A percentile compares a stretch with the other conserved stretches of the same genome.
phyloP scores from a whole-genome alignment of 2,888 invertebrate genomes.

The Euplagia quadripunctaria region DNA sequence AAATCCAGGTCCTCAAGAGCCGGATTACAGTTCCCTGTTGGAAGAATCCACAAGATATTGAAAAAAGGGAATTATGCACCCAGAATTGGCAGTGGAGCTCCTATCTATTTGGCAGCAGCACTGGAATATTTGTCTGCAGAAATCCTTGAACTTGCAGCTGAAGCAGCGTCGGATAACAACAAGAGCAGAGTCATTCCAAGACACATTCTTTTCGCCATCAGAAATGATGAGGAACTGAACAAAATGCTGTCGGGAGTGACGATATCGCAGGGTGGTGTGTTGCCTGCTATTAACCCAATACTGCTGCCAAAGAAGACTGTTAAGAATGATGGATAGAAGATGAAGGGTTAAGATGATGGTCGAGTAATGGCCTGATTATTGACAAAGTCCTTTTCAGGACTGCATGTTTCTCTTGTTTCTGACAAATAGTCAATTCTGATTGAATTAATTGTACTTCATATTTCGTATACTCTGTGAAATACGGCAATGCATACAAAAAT shows the following conservation, averaged over 20 bases:
- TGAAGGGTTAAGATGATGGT: constrained; percentile 12
- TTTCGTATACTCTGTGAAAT: too few relatives aligned
- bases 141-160: constrained; percentile 89
- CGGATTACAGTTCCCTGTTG: constrained; percentile 86
- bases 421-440: background rate
- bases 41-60: constrained; percentile 86
- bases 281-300: constrained; percentile 65
- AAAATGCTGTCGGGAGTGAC: constrained; percentile 66
- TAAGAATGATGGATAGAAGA: constrained; percentile 45
- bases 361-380: constrained; percentile 11
- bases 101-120: constrained; percentile 86
- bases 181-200: constrained; percentile 83
- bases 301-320: constrained; percentile 72
- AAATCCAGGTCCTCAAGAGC: constrained; percentile 80
- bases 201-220: constrained; percentile 70
- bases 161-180: constrained; percentile 89
- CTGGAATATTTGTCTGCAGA: constrained; percentile 90
- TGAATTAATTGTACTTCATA: too few relatives aligned
- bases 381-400: constrained; percentile 41
- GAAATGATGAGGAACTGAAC: constrained; percentile 72
- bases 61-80: constrained; percentile 89
- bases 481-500: too few relatives aligned
- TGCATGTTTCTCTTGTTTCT: constrained; percentile 29
- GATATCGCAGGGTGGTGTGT: constrained; percentile 70
- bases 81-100: constrained; percentile 84